Evolutionary conservation across 30 jellyfish, hydroid and myxozoan genomes (phyloP).

Genomic region (Aurelia aurita): DNA sequence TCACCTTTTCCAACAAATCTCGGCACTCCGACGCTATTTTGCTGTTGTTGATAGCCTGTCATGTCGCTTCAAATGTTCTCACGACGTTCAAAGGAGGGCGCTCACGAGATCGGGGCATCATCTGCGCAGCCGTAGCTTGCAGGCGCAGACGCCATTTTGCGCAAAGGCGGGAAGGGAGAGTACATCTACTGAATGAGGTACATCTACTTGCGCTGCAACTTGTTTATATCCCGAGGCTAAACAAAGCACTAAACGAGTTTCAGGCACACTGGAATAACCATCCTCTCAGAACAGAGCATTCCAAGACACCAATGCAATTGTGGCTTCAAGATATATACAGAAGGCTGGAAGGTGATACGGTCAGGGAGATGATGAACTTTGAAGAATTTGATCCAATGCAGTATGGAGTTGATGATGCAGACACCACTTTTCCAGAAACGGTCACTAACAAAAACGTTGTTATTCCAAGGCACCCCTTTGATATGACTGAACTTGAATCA

Average conservation of each 20-base stretch:
- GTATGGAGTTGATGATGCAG: conserved; percentile 33
- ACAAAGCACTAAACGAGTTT: conserved; percentile 2
- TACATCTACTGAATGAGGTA: conserved; percentile 11
- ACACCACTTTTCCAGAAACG: conserved; percentile 2
- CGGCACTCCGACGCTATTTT: too few species aligned
- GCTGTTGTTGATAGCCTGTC: too few species aligned
- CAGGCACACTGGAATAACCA: conserved; percentile 8
- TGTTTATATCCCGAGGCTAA: conserved; percentile 23
- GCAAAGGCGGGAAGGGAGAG: too few species aligned
- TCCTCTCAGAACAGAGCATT: conserved; percentile 1
- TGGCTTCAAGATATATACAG: conserved; percentile 8
- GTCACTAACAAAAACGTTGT: conserved; percentile 12
- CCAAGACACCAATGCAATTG: conserved; percentile 22
- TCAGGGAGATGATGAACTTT: too few species aligned
- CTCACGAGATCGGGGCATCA: too few species aligned
- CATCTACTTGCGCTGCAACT: conserved; percentile 30
- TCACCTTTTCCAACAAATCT: too few species aligned
- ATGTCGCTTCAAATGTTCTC: too few species aligned
- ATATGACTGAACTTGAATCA: conserved; percentile 8
- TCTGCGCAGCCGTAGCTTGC: too few species aligned
- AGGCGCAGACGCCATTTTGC: too few species aligned
- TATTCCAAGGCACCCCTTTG: conserved; percentile 31
- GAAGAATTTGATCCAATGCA: conserved; percentile 24
- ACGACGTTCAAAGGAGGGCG: too few species aligned
- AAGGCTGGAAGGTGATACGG: too few species aligned